These are phyloP conservation scores for Seira musarum DNA, from an alignment of 2,888 invertebrate genomes.

Conservation along the genomic window DNA sequence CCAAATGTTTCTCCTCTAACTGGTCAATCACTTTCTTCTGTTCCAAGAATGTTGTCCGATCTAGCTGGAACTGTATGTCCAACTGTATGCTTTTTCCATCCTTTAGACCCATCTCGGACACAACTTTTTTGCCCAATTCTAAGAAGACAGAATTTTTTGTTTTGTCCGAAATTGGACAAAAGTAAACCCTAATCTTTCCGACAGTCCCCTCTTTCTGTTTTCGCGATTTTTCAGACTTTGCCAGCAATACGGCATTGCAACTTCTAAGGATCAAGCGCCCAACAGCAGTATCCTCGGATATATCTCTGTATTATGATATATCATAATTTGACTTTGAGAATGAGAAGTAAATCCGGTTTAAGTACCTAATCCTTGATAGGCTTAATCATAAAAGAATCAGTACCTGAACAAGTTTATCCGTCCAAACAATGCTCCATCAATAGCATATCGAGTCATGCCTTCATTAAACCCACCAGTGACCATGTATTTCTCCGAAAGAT, in stretches of 20 bases:
- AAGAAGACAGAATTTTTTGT: slow-evolving; percentile 85
- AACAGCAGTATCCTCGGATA: slow-evolving; percentile 87
- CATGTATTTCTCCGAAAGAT: slow-evolving; percentile 58
- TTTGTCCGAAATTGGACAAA: slow-evolving; percentile 85
- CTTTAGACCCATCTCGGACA: slow-evolving; percentile 77
- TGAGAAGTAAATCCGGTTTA: too few species aligned
- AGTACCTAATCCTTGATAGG: too few species aligned
- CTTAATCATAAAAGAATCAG: neutral
- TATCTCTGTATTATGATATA: slow-evolving; percentile 78
- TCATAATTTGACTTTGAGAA: too few species aligned
- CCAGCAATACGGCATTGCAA: slow-evolving; percentile 81
- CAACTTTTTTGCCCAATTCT: slow-evolving; percentile 80
- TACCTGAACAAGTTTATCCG: slow-evolving; percentile 68
- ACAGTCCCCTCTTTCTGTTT: slow-evolving; percentile 27
- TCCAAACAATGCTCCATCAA: slow-evolving; percentile 67
- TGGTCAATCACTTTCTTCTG: slow-evolving; percentile 88
- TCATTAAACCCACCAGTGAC: slow-evolving; percentile 66
- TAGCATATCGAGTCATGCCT: slow-evolving; percentile 66
- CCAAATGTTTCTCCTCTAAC: slow-evolving; percentile 77
- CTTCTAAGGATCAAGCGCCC: slow-evolving; percentile 85
- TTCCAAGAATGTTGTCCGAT: slow-evolving; percentile 85
- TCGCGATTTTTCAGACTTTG: slow-evolving; percentile 70
- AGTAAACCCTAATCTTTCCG: slow-evolving; percentile 76
- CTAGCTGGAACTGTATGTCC: slow-evolving; percentile 86
- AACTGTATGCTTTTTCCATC: slow-evolving; percentile 75